phyloP scores from a whole-genome alignment of 1,140 invertebrate genomes.

The Branchinecta lynchi region DNA sequence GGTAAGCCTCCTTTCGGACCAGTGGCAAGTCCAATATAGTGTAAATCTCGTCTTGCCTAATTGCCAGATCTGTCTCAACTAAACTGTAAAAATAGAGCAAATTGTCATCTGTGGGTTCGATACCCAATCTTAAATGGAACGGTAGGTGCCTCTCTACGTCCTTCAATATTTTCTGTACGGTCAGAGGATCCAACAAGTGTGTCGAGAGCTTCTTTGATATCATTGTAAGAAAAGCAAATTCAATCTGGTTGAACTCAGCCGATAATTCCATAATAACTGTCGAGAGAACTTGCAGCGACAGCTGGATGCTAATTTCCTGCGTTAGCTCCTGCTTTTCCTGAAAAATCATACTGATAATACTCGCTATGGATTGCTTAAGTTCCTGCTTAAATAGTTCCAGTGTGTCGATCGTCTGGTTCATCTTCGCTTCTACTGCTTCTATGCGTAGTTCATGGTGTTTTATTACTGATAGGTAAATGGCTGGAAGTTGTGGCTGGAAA shows the following conservation, averaged over 20 bases:
- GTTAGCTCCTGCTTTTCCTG: background rate
- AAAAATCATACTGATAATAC: too few relatives aligned
- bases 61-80: background rate
- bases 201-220: background rate
- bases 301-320: background rate
- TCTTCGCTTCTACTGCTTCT: too few relatives aligned
- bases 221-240: background rate
- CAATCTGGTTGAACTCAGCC: background rate
- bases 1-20: background rate
- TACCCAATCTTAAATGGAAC: background rate
- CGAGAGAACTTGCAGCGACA: background rate
- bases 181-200: background rate
- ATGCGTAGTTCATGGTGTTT: too few relatives aligned
- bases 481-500: too few relatives aligned
- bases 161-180: background rate
- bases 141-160: background rate
- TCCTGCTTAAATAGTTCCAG: too few relatives aligned
- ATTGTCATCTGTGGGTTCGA: background rate
- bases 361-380: too few relatives aligned
- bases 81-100: background rate
- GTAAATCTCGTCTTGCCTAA: background rate
- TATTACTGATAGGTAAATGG: too few relatives aligned
- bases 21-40: too few relatives aligned
- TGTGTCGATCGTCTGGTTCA: too few relatives aligned
- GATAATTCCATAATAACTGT: background rate